phyloP scores from a whole-genome alignment of 2,797 vertebrate genomes.

The Myotis planiceps region DNA sequence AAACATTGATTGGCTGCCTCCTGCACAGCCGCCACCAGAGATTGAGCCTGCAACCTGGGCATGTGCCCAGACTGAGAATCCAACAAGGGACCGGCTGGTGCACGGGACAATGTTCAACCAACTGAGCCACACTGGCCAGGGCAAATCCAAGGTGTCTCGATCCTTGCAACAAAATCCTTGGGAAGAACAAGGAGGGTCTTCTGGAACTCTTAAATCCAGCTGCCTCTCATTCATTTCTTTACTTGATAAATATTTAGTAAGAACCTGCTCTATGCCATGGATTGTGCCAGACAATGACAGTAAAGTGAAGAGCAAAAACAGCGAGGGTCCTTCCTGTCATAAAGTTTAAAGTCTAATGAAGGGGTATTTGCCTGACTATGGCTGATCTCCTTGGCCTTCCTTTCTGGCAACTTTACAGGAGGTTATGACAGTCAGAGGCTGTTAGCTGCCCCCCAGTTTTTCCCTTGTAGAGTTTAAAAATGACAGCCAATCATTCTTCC shows the following conservation, averaged over 20 bases:
- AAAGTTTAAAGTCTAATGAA: background rate
- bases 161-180: background rate
- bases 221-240: background rate
- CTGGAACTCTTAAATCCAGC: background rate
- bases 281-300: background rate
- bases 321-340: background rate
- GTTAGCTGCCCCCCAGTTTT: background rate
- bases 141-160: background rate
- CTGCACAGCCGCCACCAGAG: background rate
- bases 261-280: background rate
- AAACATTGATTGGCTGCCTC: background rate
- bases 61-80: background rate
- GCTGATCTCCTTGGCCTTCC: background rate
- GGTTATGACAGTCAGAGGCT: background rate
- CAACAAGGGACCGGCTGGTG: background rate
- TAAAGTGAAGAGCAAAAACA: background rate
- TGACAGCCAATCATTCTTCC: background rate
- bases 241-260: background rate
- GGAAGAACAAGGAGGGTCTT: background rate
- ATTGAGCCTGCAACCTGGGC: background rate
- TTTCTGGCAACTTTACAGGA: background rate
- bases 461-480: conserved; percentile 1
- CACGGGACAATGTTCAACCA: background rate
- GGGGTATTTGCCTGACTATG: background rate
- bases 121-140: background rate